Conservation (phyloP, 2,888 invertebrate species). For the Cryptocephalus primarius region DNA sequence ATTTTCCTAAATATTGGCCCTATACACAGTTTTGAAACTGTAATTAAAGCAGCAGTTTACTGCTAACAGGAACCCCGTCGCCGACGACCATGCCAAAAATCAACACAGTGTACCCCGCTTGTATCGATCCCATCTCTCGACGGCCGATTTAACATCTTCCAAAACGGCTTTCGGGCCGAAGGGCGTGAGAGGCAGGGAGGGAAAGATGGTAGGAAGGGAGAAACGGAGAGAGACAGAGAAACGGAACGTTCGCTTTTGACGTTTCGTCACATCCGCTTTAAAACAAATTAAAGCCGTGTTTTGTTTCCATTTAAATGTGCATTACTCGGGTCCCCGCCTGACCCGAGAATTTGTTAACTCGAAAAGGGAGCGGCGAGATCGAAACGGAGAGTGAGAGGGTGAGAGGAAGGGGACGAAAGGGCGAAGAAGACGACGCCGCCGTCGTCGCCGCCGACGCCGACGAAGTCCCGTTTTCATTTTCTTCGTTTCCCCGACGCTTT, state of each 20-base stretch:
- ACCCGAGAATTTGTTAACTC: conserved; percentile 3
- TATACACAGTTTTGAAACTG: too few relatives aligned
- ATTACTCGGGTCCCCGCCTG: background rate
- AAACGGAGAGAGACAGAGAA: background rate
- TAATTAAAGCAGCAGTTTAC: too few relatives aligned
- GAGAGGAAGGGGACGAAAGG: too few relatives aligned
- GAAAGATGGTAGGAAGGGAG: too few relatives aligned
- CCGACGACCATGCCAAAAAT: too few relatives aligned
- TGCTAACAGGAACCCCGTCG: too few relatives aligned
- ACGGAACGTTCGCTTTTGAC: conserved; percentile 1
- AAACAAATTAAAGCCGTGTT: conserved; percentile 4
- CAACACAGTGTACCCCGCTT: background rate
- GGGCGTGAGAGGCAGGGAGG: too few relatives aligned
- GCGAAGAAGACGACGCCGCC: too few relatives aligned
- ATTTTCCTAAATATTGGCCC: too few relatives aligned
- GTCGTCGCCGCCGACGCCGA: background rate
- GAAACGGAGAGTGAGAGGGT: too few relatives aligned
- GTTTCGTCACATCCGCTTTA: conserved; percentile 11
- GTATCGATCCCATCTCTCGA: conserved; percentile 4
- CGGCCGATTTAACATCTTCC: conserved; percentile 4
- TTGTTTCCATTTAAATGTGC: too few relatives aligned
- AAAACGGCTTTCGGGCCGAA: background rate
- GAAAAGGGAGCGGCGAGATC: background rate
- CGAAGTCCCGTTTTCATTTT: conserved; percentile 1
- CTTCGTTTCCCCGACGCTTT: background rate